Conservation (phyloP, 2,888 invertebrate species). For the Laothoe populi region DNA sequence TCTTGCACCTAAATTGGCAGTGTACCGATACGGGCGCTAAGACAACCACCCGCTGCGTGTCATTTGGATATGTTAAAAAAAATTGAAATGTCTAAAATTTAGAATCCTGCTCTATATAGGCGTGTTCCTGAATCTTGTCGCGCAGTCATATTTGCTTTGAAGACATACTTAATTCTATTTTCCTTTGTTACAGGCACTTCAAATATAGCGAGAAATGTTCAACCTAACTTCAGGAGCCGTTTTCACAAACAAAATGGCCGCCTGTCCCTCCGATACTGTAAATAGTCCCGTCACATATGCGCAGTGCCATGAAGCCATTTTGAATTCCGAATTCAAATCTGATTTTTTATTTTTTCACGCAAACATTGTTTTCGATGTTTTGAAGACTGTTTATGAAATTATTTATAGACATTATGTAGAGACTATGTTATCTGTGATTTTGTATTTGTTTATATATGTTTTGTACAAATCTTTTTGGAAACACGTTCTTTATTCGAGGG, state of each 20-base stretch:
- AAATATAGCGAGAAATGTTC: background rate
- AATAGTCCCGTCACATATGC: constrained; percentile 27
- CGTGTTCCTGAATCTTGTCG: no score
- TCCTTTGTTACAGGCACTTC: background rate
- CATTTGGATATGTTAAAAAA: no score
- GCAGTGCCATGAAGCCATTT: constrained; percentile 34
- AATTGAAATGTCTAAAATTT: no score
- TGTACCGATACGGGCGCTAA: no score
- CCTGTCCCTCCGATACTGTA: background rate
- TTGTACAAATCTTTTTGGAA: constrained; percentile 59
- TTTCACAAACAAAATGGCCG: background rate
- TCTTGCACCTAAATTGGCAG: no score
- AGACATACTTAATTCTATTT: background rate
- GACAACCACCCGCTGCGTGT: no score
- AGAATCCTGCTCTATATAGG: no score
- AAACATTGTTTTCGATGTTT: constrained; percentile 39
- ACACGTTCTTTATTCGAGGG: constrained; percentile 62
- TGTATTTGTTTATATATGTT: constrained; percentile 47
- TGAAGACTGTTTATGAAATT: constrained; percentile 39
- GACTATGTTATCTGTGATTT: constrained; percentile 44
- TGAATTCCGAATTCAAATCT: constrained; percentile 36
- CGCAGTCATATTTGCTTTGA: no score
- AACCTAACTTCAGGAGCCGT: background rate
- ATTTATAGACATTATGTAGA: constrained; percentile 41
- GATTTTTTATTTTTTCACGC: constrained; percentile 37